Conservation (phyloP, 1,140 invertebrate genomes). For the Megathymus violae region DNA sequence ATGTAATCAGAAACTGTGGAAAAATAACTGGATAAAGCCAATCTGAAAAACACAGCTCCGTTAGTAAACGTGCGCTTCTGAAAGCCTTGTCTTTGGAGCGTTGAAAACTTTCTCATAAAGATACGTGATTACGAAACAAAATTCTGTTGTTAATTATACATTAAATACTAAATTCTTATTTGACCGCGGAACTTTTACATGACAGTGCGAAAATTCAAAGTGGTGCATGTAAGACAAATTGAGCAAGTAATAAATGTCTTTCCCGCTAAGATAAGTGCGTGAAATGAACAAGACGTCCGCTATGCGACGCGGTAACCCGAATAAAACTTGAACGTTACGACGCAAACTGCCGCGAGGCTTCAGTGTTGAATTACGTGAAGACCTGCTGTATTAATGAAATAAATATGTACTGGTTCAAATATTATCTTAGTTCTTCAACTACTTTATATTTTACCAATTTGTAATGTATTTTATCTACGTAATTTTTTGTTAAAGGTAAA, state of each 20-base stretch:
- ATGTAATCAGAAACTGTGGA: conserved; percentile 30
- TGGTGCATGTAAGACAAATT: neutral
- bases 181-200: neutral
- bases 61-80: conserved; percentile 24
- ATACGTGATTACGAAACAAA: too few relatives aligned
- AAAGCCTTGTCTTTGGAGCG: conserved; percentile 3
- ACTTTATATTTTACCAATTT: neutral
- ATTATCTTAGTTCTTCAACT: neutral
- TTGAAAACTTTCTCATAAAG: conserved; percentile 1
- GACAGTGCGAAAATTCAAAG: neutral
- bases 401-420: neutral
- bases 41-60: conserved; percentile 15
- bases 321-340: conserved; percentile 19
- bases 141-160: too few relatives aligned
- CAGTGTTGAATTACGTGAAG: conserved; percentile 5
- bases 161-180: neutral
- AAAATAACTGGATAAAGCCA: conserved; percentile 15
- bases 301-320: neutral
- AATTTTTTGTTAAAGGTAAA: too few relatives aligned
- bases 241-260: neutral
- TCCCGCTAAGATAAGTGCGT: conserved; percentile 10
- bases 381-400: conserved; percentile 12
- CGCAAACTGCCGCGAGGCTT: conserved; percentile 18
- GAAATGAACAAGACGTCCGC: conserved; percentile 20
- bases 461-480: too few relatives aligned